Conservation (phyloP, 2,888 invertebrate genomes). For the Escarpia spicata region DNA sequence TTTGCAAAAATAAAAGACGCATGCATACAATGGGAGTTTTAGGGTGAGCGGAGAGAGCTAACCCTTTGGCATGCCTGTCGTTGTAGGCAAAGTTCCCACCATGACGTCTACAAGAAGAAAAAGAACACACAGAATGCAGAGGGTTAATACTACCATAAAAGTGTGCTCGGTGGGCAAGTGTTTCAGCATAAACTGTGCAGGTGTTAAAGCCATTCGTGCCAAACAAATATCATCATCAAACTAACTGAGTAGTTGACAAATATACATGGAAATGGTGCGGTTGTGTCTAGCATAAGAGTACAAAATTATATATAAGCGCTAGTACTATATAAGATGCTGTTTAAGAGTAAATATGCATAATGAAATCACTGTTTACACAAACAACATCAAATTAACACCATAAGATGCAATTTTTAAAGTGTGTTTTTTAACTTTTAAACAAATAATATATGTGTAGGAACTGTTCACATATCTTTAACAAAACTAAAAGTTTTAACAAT, state of each 20-base stretch:
- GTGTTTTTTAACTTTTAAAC: neutral
- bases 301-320: neutral
- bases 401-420: no score
- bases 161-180: neutral
- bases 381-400: neutral
- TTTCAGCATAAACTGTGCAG: neutral
- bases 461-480: neutral
- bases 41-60: conserved; percentile 9
- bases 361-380: neutral
- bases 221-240: neutral
- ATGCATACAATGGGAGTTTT: neutral
- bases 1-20: neutral
- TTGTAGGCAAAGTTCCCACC: conserved; percentile 34
- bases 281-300: neutral
- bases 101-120: conserved; percentile 33
- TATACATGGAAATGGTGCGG: neutral
- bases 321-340: no score
- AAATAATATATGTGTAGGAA: neutral
- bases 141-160: neutral
- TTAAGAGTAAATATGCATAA: neutral
- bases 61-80: conserved; percentile 34
- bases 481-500: neutral
- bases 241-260: neutral
- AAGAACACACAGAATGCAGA: conserved; percentile 25
- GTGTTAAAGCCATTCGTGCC: conserved; percentile 9